Percentiles rank a stretch among this genome's conserved stretches.
Evolutionary conservation across 1,140 invertebrate genomes (phyloP).

Genomic region (Saxidomus purpurata): DNA sequence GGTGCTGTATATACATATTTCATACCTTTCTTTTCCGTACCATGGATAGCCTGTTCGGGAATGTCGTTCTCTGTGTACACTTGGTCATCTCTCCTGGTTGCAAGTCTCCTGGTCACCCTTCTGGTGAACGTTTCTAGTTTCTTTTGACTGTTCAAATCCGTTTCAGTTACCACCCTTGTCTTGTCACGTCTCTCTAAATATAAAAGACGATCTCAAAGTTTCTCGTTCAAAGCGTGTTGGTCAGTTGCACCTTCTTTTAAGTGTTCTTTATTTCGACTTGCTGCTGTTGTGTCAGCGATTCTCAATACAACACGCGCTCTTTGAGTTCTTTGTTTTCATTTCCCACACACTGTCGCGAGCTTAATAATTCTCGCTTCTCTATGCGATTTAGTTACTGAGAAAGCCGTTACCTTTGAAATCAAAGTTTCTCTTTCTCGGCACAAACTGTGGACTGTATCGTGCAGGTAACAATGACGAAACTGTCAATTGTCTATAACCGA

Average conservation of each 20-base stretch:
- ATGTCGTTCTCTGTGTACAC: not conserved
- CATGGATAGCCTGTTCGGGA: not conserved
- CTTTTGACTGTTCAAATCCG: not conserved
- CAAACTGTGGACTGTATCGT: not conserved
- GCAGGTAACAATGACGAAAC: not conserved
- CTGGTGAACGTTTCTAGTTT: not conserved
- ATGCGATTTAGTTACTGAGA: not conserved
- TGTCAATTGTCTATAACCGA: too few relatives aligned
- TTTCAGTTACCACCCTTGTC: not conserved
- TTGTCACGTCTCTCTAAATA: not conserved
- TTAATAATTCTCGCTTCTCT: not conserved
- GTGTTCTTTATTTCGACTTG: not conserved
- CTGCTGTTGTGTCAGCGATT: not conserved
- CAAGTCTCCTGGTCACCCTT: not conserved
- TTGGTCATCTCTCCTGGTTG: not conserved
- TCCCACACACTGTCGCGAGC: not conserved
- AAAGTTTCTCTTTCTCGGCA: not conserved
- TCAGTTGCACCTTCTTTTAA: not conserved
- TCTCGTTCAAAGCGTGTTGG: not conserved
- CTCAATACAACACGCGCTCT: not conserved
- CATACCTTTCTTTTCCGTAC: not conserved
- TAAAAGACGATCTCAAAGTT: not conserved
- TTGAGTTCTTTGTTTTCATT: not conserved
- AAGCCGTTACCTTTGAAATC: not conserved
- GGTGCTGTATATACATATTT: too few relatives aligned